Base-by-base conservation (phyloP, 2,797 vertebrate genomes). In the Sebastes minor region DNA sequence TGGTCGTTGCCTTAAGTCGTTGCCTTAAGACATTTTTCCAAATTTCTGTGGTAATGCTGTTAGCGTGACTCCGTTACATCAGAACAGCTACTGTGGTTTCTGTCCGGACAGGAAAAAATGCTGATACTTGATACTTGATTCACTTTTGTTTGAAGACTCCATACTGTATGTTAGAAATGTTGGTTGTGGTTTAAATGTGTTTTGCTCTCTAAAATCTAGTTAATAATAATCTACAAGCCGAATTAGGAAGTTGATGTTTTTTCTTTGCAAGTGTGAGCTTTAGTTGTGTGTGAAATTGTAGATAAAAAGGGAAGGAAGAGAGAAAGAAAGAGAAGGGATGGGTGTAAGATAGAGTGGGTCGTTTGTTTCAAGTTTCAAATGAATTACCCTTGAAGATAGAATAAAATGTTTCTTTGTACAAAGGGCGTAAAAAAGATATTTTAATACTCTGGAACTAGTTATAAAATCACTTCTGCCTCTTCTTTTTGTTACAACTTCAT, bases 291-390 rank as follows among this genome's bases (percentile, higher is more conserved):
- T 22, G 32, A 77, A 32, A 28, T 32, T 27, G 32, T 6, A 35
- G 6, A 55, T 23, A 63, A 22, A 71, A 67, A 63, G n/a, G 81
- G 42, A 66, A 66, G 32, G 38, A 77, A 68, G 49, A 74, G 11
- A 30, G 23, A 53, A 3, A 2, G 23, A 13, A 8, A 30, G 25
- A 72, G 23, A 55, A 5, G 13, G 14, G 27, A 14, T 18, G 25
- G 28, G 0, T 0, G 18, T 20, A 25, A 46, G 9, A 14, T 42
- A 3, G 6, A 27, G 13, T 60, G 4, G 12, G 32, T 7, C 8
- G 52, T 33, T 46, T 22, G 11, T 52, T 20, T 32, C 4, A 27
- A 7, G 5, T 23, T 9, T 62, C 5, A 14, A n/a, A 53, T 28
- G 0, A 74, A 38, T 35, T 28, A 11, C 2, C 18, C 22, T 53